phyloP scores from a whole-genome alignment of 2,113 vertebrate species.

The Sebastes fasciatus region DNA sequence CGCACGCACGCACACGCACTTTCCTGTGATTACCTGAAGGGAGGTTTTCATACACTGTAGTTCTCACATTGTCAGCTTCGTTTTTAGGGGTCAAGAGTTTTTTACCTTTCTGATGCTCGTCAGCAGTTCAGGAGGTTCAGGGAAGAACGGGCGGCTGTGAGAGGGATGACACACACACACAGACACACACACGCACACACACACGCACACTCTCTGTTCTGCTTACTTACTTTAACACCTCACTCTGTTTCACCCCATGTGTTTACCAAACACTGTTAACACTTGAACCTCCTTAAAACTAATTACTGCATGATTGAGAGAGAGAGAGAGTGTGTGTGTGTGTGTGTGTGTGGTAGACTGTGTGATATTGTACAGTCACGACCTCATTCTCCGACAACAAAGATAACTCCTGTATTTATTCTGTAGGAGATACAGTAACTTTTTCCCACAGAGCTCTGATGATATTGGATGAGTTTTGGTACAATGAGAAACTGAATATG shows the following conservation, averaged over 20 bases:
- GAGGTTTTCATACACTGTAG: not conserved
- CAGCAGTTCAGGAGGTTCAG: not conserved
- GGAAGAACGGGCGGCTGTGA: no score
- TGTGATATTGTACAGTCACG: not conserved
- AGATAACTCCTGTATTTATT: not conserved
- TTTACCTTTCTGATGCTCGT: not conserved
- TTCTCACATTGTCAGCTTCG: constrained; percentile 23
- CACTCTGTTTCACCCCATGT: constrained; percentile 38
- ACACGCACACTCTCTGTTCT: constrained; percentile 20
- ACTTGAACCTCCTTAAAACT: constrained; percentile 29
- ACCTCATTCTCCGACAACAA: not conserved
- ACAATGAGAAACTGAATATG: no score
- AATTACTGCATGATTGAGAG: not conserved
- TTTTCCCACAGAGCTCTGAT: no score
- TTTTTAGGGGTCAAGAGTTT: constrained; percentile 4
- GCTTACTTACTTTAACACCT: constrained; percentile 25
- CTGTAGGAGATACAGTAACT: not conserved
- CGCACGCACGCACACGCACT: constrained; percentile 12
- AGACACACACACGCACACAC: constrained; percentile 25
- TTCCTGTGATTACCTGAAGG: not conserved
- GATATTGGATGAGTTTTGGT: no score
- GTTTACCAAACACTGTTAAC: constrained; percentile 55
- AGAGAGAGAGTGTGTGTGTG: not conserved
- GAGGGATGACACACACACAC: not conserved
- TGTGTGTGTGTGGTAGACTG: not conserved